Conservation (phyloP, 2,797 vertebrate species). For the Ambastaia sidthimunki region DNA sequence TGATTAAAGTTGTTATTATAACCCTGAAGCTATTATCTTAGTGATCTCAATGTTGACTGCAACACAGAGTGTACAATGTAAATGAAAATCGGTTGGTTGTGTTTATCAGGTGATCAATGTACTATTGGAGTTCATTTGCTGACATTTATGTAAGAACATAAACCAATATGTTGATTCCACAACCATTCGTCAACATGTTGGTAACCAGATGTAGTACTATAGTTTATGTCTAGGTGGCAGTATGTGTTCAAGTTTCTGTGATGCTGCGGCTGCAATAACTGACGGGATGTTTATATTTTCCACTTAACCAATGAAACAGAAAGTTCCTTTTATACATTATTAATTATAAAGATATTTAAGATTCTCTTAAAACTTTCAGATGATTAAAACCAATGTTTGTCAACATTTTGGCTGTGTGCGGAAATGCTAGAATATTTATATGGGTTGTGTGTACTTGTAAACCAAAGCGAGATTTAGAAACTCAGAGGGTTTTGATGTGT, state of each 20-base stretch:
- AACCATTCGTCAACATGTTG: neutral
- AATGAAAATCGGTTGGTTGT: neutral
- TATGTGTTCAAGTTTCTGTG: constrained; percentile 3
- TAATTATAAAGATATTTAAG: neutral
- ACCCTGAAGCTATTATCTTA: neutral
- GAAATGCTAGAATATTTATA: neutral
- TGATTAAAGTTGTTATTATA: neutral
- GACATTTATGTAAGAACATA: neutral
- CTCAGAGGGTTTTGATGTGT: constrained; percentile 17
- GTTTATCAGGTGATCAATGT: neutral
- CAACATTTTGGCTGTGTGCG: neutral
- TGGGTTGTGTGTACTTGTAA: constrained; percentile 26
- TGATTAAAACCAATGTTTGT: constrained; percentile 13
- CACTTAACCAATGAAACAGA: neutral
- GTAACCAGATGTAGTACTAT: neutral
- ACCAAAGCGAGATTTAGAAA: constrained; percentile 42
- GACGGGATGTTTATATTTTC: neutral
- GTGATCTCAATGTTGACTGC: neutral
- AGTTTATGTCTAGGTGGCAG: constrained; percentile 22
- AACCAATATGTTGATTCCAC: neutral
- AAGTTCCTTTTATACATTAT: neutral
- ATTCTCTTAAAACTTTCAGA: neutral
- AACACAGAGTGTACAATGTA: neutral
- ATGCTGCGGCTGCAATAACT: neutral
- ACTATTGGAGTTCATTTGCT: neutral